These are phyloP conservation scores for Actinernus sp. DNA, from an alignment of 92 coral and sea anemone species.

Conservation along the genomic window DNA sequence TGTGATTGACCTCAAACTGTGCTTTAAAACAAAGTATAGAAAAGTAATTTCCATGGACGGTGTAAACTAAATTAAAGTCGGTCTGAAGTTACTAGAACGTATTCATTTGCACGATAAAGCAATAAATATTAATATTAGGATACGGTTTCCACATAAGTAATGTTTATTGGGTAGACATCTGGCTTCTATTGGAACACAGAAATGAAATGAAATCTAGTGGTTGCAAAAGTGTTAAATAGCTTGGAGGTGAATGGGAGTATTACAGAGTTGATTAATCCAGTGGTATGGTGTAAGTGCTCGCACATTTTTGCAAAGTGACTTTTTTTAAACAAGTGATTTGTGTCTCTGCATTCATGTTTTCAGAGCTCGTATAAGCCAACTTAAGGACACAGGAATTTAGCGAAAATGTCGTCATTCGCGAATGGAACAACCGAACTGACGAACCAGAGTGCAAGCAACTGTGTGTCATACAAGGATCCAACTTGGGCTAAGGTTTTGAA, in stretches of 20 bases:
- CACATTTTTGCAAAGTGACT: background rate
- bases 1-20: background rate
- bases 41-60: background rate
- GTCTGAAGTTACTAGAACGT: background rate
- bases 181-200: background rate
- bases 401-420: no score
- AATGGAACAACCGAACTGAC: background rate
- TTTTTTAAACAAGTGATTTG: no score
- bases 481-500: conserved; percentile 16
- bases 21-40: background rate
- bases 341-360: no score
- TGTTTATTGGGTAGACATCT: background rate
- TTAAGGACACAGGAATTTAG: no score
- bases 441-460: background rate
- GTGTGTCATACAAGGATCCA: conserved; percentile 15
- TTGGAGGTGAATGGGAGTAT: no score
- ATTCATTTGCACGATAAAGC: background rate
- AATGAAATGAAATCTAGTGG: no score
- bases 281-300: background rate
- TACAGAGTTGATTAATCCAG: no score
- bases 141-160: background rate
- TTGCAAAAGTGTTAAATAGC: no score
- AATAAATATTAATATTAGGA: background rate
- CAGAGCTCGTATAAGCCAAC: no score
- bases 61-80: background rate